Base-by-base conservation (phyloP, 2,888 invertebrate genomes). In the Nephrocerus scutellatus region DNA sequence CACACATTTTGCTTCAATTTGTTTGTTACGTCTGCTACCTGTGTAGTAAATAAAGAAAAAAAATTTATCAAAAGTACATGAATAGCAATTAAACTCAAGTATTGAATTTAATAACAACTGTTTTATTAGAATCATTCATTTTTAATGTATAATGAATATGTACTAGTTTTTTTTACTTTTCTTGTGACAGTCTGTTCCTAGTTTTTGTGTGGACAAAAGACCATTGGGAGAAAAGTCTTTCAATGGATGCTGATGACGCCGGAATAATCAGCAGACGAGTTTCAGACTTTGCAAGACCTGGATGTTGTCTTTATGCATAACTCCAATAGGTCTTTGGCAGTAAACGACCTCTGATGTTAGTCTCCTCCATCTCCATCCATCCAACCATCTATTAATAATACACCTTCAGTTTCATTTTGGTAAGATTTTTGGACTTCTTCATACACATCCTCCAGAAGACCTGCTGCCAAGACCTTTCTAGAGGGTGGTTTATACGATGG, bases 401-500 rank as follows among this genome's bases (percentile, higher is more conserved):
- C 34, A 8, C 23, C 23, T 20, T 34, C 39, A 3, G 39, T 20
- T 30, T 24, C 24, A 15, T 19, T 25, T 3, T 2, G 10, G 18
- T 31, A 14, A 8, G 29, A 13, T 24, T 19, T n/a, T 18, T 36
- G 18, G 6, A 30, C 33, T 18, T 37, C 33, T 29, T 26, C 19
- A 21, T 38, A 18, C 2, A 42, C 34, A 9, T 15, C 16, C 13
- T 42, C 34, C 20, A 42, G 25, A 5, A 42, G 12, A 7, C 21
- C 34, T 30, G 14, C 22, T 6, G 33, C 36, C 16, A 42, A 32
- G 7, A 9, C 26, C 35, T 37, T 48, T 45, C 39, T 43, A 6
- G 43, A 40, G 14, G 47, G 45, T 16, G 41, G 35, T 16, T 30
- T 29, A 36, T 46, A 50, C 4, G 42, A 22, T 20, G 46, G 45